Percentiles rank a stretch among this genome's conserved stretches.
Evolutionary conservation across 2,113 vertebrate genomes (phyloP).

Genomic region (Syngnathus typhle): DNA sequence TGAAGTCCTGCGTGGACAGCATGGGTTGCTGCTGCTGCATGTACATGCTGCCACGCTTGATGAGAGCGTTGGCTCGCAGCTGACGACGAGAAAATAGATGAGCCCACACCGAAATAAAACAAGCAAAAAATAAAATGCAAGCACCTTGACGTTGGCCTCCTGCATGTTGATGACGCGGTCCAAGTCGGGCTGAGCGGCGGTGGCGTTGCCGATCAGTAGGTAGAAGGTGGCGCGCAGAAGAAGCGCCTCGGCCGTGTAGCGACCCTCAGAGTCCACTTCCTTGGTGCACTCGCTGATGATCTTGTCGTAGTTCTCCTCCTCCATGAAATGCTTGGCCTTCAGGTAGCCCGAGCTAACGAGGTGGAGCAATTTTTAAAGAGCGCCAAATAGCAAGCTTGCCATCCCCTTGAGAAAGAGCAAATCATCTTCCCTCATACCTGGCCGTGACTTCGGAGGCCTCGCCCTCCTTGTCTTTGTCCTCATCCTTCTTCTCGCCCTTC

Average conservation of each 20-base stretch:
- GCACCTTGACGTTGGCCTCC: constrained; percentile 91
- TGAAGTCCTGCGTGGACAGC: constrained; percentile 92
- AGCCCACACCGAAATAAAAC: not conserved
- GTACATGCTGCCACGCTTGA: constrained; percentile 97
- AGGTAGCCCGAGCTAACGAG: constrained; percentile 81
- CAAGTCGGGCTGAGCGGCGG: constrained; percentile 88
- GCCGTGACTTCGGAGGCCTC: constrained; percentile 88
- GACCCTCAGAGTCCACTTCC: constrained; percentile 88
- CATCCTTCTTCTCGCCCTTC: constrained; percentile 96
- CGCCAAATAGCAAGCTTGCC: not conserved
- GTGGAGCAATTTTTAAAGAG: not conserved
- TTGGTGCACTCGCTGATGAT: constrained; percentile 98
- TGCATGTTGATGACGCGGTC: constrained; percentile 93
- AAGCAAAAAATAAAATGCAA: too few species aligned
- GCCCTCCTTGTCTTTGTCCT: constrained; percentile 98
- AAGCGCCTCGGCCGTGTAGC: constrained; percentile 88
- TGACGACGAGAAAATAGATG: constrained; percentile 5
- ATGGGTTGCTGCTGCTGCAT: constrained; percentile 96
- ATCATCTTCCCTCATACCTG: constrained; percentile 65
- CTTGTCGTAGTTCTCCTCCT: constrained; percentile 99
- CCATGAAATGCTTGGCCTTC: constrained; percentile 98
- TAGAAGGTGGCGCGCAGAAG: constrained; percentile 95
- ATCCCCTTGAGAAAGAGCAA: not conserved
- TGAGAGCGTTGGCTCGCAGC: constrained; percentile 92
- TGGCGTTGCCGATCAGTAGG: constrained; percentile 92